A percentile compares a stretch with the other conserved stretches of the same genome.
Conservation (phyloP, 2,888 invertebrate genomes). For the Geotrupes spiniger region DNA sequence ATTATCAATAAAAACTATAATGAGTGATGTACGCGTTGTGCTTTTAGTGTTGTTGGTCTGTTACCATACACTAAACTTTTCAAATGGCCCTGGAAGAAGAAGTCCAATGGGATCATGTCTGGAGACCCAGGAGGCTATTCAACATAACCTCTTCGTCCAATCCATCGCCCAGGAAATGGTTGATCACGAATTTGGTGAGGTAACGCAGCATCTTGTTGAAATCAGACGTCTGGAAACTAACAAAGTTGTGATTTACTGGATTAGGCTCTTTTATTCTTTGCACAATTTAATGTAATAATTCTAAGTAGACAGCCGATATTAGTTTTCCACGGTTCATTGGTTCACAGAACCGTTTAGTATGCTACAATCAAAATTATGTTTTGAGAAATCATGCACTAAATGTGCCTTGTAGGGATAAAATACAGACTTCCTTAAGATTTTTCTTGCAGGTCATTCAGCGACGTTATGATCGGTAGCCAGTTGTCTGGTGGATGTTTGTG, state of each 20-base stretch:
- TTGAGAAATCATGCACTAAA: neutral
- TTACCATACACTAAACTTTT: neutral
- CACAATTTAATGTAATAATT: neutral
- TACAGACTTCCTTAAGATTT: constrained; percentile 8
- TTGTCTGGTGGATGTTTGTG: constrained; percentile 8
- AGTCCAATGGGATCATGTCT: neutral
- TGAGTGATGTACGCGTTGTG: neutral
- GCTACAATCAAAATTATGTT: neutral
- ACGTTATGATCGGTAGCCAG: constrained; percentile 9
- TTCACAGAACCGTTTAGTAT: neutral
- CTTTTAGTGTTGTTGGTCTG: neutral
- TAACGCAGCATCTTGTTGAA: neutral
- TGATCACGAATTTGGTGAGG: neutral
- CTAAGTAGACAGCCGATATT: neutral
- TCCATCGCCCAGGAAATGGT: neutral
- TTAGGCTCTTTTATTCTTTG: neutral
- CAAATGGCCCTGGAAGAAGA: neutral
- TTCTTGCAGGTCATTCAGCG: constrained; percentile 8
- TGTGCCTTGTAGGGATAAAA: neutral
- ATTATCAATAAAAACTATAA: neutral
- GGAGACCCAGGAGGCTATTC: constrained; percentile 1
- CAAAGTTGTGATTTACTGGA: neutral
- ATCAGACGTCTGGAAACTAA: neutral
- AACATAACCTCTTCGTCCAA: neutral
- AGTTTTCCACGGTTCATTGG: neutral